Base-by-base conservation (phyloP, 2,797 vertebrate species). In the Danio tinwini region DNA sequence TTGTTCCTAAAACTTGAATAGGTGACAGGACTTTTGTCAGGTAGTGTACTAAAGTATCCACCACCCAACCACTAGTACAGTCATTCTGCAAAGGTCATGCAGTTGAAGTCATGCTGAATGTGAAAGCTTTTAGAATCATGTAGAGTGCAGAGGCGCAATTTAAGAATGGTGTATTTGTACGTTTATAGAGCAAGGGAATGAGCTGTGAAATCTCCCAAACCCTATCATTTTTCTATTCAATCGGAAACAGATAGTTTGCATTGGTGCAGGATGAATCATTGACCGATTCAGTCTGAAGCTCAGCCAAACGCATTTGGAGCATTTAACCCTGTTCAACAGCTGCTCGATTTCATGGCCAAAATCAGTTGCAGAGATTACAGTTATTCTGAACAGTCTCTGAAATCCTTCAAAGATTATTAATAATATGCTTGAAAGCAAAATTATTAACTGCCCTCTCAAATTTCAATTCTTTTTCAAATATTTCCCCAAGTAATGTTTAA, bases 121-220 rank as follows among this genome's bases (percentile, higher is more conserved):
- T 19, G 52, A 74, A 52, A 40, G 14, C 73, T 47, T 42, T 13
- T 42, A 56, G 17, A 56, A 44, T 29, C 55, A 29, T 29, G 29
- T 29, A 29, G 29, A 29, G 29, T 63, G 29, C 3, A 29, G 29
- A 29, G 29, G 29, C 29, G 29, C 29, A 29, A 29, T 29, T 29
- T 9, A 10, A 37, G 52, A 17, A 7, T 17, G 11, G 61, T 50
- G 61, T 47, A 61, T 75, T 52, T 63, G 37, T 64, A 40, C 16
- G n/a, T 64, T 42, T 53, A 37, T 17, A 39, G 68, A 21, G 17
- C n/a, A 42, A 14, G n/a, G 19, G 37, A 49, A 65, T 49, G 16
- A 40, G 29, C 58, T 65, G 61, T 65, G 63, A 80, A 74, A 47
- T 45, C 17, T 64, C 76, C 17, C 37, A 64, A 64, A 75, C 47